Percentiles rank a stretch among this genome's conserved stretches.
phyloP scores from a whole-genome alignment of 2,113 vertebrate genomes.

The Speoplatyrhinus poulsoni region DNA sequence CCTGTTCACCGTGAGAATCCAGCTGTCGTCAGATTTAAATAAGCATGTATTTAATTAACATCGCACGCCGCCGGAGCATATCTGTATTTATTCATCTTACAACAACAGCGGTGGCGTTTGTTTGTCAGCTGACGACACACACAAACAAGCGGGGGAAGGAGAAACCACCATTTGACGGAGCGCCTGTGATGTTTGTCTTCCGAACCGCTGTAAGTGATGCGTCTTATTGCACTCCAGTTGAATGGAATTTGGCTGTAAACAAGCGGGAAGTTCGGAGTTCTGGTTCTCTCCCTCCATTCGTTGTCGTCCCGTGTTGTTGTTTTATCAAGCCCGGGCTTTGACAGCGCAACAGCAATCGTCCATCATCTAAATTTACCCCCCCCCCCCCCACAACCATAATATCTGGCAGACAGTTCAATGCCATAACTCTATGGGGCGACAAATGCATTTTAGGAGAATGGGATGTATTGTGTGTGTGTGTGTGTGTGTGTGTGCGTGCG shows the following conservation, averaged over 20 bases:
- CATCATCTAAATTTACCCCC: conserved; percentile 68
- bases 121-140: conserved; percentile 41
- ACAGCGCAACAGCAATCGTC: conserved; percentile 64
- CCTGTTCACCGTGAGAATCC: conserved; percentile 68
- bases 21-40: conserved; percentile 78
- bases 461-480: conserved; percentile 14
- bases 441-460: conserved; percentile 54
- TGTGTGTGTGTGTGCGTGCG: conserved; percentile 11
- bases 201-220: conserved; percentile 2
- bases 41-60: conserved; percentile 80
- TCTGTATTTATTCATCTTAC: conserved; percentile 69
- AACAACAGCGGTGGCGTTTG: conserved; percentile 46
- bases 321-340: conserved; percentile 59
- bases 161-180: conserved; percentile 46
- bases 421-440: conserved; percentile 61
- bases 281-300: conserved; percentile 38
- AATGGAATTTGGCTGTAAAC: conserved; percentile 13
- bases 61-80: conserved; percentile 69
- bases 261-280: conserved; percentile 30
- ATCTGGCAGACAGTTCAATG: conserved; percentile 64
- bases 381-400: conserved; percentile 43
- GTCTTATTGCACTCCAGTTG: conserved; percentile 22
- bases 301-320: conserved; percentile 55
- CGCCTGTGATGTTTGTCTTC: conserved; percentile 37
- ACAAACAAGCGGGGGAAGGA: conserved; percentile 38